Base-by-base conservation (phyloP, 2,797 vertebrate species). In the Silurus aristotelis region DNA sequence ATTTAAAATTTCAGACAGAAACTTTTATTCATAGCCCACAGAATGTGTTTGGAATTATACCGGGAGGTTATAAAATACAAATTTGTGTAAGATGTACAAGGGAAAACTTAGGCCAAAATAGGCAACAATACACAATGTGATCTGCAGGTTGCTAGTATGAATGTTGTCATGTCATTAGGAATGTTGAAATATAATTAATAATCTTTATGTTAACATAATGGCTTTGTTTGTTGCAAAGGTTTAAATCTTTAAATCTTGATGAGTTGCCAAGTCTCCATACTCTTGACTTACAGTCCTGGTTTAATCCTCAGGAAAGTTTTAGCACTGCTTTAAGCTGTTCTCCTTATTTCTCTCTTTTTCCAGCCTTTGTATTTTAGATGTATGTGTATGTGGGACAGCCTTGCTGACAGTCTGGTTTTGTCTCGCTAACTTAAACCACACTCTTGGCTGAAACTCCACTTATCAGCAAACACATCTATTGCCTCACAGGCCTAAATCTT, bases 371-470 rank as follows among this genome's bases (percentile, higher is more conserved):
- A 66, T 46, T 27, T 80, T 25, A 12, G 63, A 52, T 80, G 46
- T 46, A 80, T 12, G 46, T 55, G 63, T 52, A 77, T 81, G 85
- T 43, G 52, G 38, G 68, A 31, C 79, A 86, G 68, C 19, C 55
- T 61, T 46, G 68, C 73, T 84, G 83, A 87, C 84, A 87, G 58
- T 81, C 6, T 55, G 68, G 75, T 86, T 80, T 87, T 76, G 76
- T 84, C 75, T 84, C 1, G 43, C 55, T 75, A 89, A 89, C 87
- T 86, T 60, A 78, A 89, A 91, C 81, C 91, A 89, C 87, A 89
- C 85, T 14, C 83, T 87, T 86, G 68, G 81, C 27, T n/a, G 19
- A 84, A 64, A 76, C 78, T 80, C 10, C 15, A 19, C 82, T 83
- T 87, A 87, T 89, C 87, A 67, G 83, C 9, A 71, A 75, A 84